Evolutionary conservation across 2,888 invertebrate species (phyloP).

Genomic region (Drosophila longiperda): DNA sequence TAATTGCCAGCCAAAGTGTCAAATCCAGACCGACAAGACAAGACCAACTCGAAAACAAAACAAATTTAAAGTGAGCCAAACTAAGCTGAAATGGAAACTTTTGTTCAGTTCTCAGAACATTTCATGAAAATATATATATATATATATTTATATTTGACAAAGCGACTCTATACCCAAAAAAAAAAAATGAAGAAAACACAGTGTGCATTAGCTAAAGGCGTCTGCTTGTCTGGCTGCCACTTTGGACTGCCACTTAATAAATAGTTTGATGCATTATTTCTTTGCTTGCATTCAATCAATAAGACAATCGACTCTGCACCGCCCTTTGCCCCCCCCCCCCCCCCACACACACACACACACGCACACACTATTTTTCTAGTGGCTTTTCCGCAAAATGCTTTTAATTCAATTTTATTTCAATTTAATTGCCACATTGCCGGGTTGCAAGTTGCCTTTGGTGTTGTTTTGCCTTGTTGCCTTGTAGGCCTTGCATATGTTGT

Average conservation of each 20-base stretch:
- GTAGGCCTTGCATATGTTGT: constrained; percentile 45
- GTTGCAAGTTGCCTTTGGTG: constrained; percentile 15
- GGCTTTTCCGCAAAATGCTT: constrained; percentile 78
- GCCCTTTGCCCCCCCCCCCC: constrained; percentile 7
- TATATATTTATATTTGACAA: constrained; percentile 16
- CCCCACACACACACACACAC: neutral
- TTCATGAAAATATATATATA: constrained; percentile 20
- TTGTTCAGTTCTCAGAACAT: constrained; percentile 42
- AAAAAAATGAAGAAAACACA: constrained; percentile 3
- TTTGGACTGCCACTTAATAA: constrained; percentile 72
- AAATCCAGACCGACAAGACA: constrained; percentile 35
- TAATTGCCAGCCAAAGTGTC: constrained; percentile 73
- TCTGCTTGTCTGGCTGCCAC: constrained; percentile 67
- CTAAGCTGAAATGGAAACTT: constrained; percentile 9
- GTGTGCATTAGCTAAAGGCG: constrained; percentile 62
- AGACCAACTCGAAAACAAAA: constrained; percentile 23
- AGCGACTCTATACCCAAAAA: neutral
- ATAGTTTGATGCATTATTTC: constrained; percentile 73
- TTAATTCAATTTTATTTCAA: constrained; percentile 80
- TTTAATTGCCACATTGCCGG: constrained; percentile 77
- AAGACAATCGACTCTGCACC: constrained; percentile 36
- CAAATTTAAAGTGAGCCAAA: neutral
- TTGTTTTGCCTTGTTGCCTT: constrained; percentile 13
- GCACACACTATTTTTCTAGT: constrained; percentile 47
- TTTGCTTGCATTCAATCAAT: constrained; percentile 73